A percentile compares a stretch with the other conserved stretches of the same genome.
phyloP scores from a whole-genome alignment of 2,797 vertebrate genomes.

The Lacerta agilis region DNA sequence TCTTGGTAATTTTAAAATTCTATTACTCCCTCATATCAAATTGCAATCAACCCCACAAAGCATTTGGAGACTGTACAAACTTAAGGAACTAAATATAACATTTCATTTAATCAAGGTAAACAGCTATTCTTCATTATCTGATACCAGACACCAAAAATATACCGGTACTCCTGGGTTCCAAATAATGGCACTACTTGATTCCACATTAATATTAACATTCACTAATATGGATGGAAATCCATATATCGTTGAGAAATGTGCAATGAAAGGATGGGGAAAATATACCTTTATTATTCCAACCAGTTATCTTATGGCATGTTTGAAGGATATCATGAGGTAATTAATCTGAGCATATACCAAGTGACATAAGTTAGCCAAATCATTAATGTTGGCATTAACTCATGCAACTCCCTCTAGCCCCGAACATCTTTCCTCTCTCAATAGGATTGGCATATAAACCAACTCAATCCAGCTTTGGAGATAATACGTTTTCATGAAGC shows the following conservation, averaged over 20 bases:
- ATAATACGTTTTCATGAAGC: neutral
- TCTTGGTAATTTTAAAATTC: neutral
- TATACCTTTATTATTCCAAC: neutral
- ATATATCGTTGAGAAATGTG: neutral
- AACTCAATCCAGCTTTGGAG: neutral
- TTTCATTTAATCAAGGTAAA: neutral
- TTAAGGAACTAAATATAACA: neutral
- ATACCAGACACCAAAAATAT: neutral
- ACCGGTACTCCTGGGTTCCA: neutral
- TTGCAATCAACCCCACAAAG: neutral
- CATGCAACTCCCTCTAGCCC: rapidly evolving
- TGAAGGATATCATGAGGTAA: neutral
- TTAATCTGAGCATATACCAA: neutral
- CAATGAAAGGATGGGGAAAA: neutral
- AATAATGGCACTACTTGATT: neutral
- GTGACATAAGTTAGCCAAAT: neutral
- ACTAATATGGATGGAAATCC: neutral
- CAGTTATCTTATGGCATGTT: neutral
- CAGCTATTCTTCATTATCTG: neutral
- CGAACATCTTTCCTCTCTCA: neutral
- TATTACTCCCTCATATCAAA: neutral
- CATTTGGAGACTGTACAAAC: neutral
- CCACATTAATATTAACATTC: neutral
- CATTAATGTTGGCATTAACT: neutral
- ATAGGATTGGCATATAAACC: neutral